Conservation (phyloP, 2,113 vertebrate genomes). For the Varanus salvator region DNA sequence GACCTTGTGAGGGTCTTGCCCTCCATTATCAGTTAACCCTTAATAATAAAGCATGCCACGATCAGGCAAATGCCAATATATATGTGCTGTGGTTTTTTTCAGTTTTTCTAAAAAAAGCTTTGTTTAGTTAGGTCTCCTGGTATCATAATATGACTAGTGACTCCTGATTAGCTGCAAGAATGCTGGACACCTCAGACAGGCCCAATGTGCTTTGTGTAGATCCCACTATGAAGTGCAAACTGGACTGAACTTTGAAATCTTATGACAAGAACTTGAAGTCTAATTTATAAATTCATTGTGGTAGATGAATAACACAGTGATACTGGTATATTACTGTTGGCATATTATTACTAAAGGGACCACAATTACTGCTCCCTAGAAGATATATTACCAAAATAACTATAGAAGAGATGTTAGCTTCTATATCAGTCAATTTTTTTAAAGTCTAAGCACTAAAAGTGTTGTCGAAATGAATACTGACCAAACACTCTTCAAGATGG, state of each 20-base stretch:
- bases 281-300: background rate
- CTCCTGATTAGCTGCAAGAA: background rate
- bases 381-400: background rate
- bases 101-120: too few species aligned
- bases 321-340: background rate
- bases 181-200: background rate
- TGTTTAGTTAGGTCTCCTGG: too few species aligned
- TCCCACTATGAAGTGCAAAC: background rate
- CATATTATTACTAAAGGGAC: background rate
- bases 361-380: background rate
- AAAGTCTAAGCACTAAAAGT: background rate
- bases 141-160: too few species aligned
- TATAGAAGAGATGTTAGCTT: background rate
- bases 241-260: background rate
- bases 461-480: constrained; percentile 68
- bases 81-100: too few species aligned
- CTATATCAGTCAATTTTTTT: constrained; percentile 15
- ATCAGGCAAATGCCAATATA: too few species aligned
- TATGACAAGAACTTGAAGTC: background rate
- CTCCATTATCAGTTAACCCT: background rate
- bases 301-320: background rate
- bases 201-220: too few species aligned
- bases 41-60: background rate
- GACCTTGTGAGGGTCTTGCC: background rate
- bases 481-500: constrained; percentile 90